phyloP scores from a whole-genome alignment of 1,140 invertebrate species.

The Drosophila sp. region DNA sequence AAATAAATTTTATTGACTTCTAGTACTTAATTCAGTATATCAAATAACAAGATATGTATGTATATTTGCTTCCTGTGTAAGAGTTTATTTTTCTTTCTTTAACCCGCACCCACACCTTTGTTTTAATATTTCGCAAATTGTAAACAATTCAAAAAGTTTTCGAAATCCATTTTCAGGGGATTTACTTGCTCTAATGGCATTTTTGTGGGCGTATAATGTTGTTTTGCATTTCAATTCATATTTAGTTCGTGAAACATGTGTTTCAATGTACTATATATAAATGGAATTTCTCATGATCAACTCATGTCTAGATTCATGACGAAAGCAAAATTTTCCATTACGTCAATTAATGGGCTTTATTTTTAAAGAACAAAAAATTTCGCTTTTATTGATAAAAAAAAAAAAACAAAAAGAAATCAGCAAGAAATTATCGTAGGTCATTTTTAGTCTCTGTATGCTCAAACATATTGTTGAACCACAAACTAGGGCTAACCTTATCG shows the following conservation, averaged over 20 bases:
- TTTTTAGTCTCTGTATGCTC: background rate
- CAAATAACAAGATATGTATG: no score
- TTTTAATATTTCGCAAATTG: background rate
- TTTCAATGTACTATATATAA: background rate
- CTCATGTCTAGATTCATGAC: conserved; percentile 28
- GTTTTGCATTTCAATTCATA: conserved; percentile 7
- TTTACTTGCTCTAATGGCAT: background rate
- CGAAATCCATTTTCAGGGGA: background rate
- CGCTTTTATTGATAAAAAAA: background rate
- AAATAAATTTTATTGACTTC: no score
- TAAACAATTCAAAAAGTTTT: background rate
- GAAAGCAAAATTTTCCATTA: conserved; percentile 42
- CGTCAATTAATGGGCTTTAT: conserved; percentile 27
- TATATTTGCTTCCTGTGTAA: background rate
- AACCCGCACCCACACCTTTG: background rate
- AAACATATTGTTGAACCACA: conserved; percentile 3
- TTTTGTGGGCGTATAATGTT: conserved; percentile 2
- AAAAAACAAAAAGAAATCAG: background rate
- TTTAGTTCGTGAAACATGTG: background rate
- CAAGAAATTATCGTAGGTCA: background rate
- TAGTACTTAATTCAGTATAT: no score
- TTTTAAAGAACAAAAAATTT: background rate
- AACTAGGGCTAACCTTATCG: conserved; percentile 25
- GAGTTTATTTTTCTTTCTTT: background rate
- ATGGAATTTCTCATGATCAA: conserved; percentile 2